Base-by-base conservation (phyloP, 1,140 invertebrate genomes). In the Anoplophora glabripennis region DNA sequence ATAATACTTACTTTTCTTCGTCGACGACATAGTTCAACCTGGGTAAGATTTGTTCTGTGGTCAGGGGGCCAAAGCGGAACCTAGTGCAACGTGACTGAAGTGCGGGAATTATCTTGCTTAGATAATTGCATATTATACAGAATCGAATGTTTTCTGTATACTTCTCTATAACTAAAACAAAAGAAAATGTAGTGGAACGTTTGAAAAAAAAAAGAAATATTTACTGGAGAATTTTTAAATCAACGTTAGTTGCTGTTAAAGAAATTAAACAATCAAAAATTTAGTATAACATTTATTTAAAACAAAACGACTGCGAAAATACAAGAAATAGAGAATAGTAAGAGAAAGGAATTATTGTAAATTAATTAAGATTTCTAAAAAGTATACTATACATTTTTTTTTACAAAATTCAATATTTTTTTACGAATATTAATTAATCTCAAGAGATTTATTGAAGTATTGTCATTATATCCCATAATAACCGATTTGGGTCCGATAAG, bases 81-180 rank as follows among this genome's bases (percentile, higher is more conserved):
- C 95, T 84, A 0, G 96, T 99, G 76, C 97, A 99, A 61, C 98
- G 81, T 14, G 97, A 99, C 76, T 99, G 97, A 37, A 99, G 78
- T 1, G 98, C 96, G 17, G 97, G 97, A 64, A 98, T 99, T 18
- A 99, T 99, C 80, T 98, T 98, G 57, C 92, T 93, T 40, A 99
- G 76, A 76, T 99, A 99, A 78, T 99, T 99, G 77, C 96, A 98
- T 71, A 99, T 99, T 41, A 99, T 89, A 74, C 98, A 99, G 76
- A 99, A 99, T 21, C 98, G 80, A 1, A 96, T 93, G 78, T 98
- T 99, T 57, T 98, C 94, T 17, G 97, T 98, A 71, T 95, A 99
- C 73, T 99, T 99, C 77, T 99, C 97, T 75, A 99, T 98, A 67
- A 99, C 70, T 74, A 38, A 62, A 71, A 73, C n/a, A n/a, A 36